These are phyloP conservation scores for Spea hammondii DNA, from an alignment of 2,797 vertebrate species.

Conservation along the genomic window DNA sequence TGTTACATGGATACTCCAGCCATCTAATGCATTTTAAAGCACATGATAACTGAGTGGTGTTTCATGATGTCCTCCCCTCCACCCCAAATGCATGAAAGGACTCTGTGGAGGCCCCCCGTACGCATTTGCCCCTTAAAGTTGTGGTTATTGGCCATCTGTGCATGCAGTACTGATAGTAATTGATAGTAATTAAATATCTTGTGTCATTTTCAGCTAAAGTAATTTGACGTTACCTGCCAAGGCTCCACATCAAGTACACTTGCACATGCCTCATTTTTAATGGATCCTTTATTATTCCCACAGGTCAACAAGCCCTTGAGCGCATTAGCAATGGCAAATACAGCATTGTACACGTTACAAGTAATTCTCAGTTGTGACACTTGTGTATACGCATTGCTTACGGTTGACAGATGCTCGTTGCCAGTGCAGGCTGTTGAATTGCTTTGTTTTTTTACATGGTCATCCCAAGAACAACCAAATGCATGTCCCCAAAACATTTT, in stretches of 20 bases:
- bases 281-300: conserved; percentile 9
- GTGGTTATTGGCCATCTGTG: too few species aligned
- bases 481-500: conserved; percentile 31
- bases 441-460: background rate
- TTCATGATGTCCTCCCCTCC: too few species aligned
- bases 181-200: too few species aligned
- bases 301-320: conserved; percentile 67
- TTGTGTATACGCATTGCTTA: conserved; percentile 54
- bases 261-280: conserved; percentile 3
- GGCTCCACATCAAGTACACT: background rate
- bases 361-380: conserved; percentile 71
- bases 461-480: conserved; percentile 28
- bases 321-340: conserved; percentile 69
- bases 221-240: conserved; percentile 31
- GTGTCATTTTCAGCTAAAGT: background rate
- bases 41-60: too few species aligned
- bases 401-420: conserved; percentile 17
- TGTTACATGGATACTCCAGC: too few species aligned
- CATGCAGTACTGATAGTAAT: too few species aligned
- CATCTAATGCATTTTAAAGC: too few species aligned
- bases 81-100: too few species aligned
- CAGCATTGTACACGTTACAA: conserved; percentile 73
- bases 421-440: conserved; percentile 31
- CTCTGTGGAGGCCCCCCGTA: too few species aligned
- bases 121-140: too few species aligned